A percentile compares a stretch with the other conserved stretches of the same genome.
Conservation (phyloP, 2,888 invertebrate genomes). For the Drosophila subsilvestris region DNA sequence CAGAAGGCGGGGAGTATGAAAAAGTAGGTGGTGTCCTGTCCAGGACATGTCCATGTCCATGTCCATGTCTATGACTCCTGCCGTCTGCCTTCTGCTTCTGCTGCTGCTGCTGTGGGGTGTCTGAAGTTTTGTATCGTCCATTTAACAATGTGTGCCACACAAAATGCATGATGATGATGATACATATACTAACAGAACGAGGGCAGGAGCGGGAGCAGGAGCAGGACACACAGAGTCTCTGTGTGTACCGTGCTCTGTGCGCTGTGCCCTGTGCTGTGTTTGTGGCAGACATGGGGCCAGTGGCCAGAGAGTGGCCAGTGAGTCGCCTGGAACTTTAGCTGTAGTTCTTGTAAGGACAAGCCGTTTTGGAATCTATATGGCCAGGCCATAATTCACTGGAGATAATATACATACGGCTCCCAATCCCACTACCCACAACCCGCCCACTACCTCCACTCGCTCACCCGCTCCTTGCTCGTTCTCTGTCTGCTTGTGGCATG, state of each 20-base stretch:
- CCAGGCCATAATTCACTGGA: slow-evolving; percentile 78
- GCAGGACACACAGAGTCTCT: background rate
- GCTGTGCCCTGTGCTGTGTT: slow-evolving; percentile 25
- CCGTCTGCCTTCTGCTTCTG: slow-evolving; percentile 8
- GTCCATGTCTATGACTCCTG: slow-evolving; percentile 8
- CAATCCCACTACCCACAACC: background rate
- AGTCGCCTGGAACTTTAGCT: slow-evolving; percentile 9
- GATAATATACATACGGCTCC: slow-evolving; percentile 78
- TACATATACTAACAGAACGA: slow-evolving; percentile 19
- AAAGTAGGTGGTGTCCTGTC: slow-evolving; percentile 9
- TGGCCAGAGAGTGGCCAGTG: slow-evolving; percentile 31
- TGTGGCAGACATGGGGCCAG: slow-evolving; percentile 50
- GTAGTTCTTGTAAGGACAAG: slow-evolving; percentile 68
- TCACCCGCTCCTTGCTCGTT: background rate
- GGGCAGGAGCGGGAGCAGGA: slow-evolving; percentile 4
- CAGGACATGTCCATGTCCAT: slow-evolving; percentile 45
- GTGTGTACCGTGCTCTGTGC: background rate
- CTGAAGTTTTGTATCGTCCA: slow-evolving; percentile 78
- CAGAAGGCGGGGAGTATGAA: background rate
- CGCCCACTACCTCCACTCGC: background rate
- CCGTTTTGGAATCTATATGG: slow-evolving; percentile 76
- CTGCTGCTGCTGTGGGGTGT: slow-evolving; percentile 31
- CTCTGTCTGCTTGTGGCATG: slow-evolving; percentile 10
- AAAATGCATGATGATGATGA: slow-evolving; percentile 61
- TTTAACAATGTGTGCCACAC: slow-evolving; percentile 78